These are phyloP conservation scores for Clarias platycephalus DNA, from an alignment of 2,797 vertebrate species.

Conservation along the genomic window DNA sequence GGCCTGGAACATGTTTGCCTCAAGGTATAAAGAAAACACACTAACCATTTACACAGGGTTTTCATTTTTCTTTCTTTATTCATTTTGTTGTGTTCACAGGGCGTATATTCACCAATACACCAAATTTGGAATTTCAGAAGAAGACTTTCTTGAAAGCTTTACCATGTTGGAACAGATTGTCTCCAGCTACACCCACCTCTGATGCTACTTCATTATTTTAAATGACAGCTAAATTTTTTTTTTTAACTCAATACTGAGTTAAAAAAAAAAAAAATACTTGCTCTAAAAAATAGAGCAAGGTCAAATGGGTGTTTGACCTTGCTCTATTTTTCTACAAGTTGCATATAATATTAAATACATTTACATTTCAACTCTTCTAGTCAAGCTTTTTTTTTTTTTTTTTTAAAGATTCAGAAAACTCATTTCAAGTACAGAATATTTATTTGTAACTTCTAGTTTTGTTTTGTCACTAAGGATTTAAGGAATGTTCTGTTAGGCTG, in stretches of 20 bases:
- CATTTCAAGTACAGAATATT: not conserved
- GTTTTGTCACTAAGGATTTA: not conserved
- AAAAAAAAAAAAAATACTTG: too few relatives aligned
- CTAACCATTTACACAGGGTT: not conserved
- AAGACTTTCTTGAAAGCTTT: conserved; percentile 92
- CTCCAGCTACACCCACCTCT: conserved; percentile 84
- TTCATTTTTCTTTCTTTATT: not conserved
- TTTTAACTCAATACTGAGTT: too few relatives aligned
- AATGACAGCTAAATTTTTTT: too few relatives aligned
- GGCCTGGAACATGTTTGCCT: conserved; percentile 99
- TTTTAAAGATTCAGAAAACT: not conserved
- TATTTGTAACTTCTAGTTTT: not conserved
- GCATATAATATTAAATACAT: not conserved
- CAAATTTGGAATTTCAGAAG: conserved; percentile 90
- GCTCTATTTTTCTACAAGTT: not conserved
- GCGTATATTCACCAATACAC: conserved; percentile 93
- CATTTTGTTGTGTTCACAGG: conserved; percentile 64
- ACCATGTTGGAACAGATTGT: conserved; percentile 89
- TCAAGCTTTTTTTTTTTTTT: too few relatives aligned
- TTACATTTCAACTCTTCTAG: not conserved
- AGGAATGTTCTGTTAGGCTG: not conserved
- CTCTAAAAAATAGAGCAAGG: too few relatives aligned
- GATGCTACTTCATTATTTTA: conserved; percentile 5
- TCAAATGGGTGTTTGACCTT: not conserved
- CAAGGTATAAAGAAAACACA: conserved; percentile 75